A percentile compares a stretch with the other conserved stretches of the same genome.
Conservation (phyloP, 2,888 invertebrate genomes). For the Pristionchus maxplancki region DNA sequence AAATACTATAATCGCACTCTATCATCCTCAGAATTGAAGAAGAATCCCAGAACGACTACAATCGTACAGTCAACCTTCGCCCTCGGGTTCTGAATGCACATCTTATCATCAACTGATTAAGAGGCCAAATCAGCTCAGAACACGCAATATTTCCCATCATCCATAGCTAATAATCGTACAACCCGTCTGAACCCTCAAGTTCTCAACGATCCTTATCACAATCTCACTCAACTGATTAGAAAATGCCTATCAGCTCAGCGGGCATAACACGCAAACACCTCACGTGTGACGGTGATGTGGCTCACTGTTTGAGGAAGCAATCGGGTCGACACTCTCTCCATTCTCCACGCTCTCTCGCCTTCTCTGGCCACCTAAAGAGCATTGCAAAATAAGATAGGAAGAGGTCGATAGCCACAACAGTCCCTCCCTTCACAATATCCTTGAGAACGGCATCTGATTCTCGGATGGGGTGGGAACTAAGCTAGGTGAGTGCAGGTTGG, state of each 20-base stretch:
- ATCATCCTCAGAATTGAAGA: no score
- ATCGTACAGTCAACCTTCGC: no score
- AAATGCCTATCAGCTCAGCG: background rate
- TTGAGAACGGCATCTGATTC: background rate
- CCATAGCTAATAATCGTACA: background rate
- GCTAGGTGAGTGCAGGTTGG: background rate
- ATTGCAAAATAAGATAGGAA: background rate
- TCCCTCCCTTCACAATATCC: background rate
- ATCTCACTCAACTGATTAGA: conserved; percentile 10
- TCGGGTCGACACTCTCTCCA: background rate
- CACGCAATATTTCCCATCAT: no score
- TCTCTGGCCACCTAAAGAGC: background rate
- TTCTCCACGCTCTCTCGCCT: background rate
- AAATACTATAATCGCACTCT: no score
- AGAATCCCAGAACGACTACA: no score
- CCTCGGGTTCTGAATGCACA: no score
- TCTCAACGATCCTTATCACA: background rate
- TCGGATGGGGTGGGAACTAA: background rate
- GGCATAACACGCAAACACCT: conserved; percentile 14
- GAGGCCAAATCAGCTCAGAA: no score
- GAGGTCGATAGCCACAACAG: background rate
- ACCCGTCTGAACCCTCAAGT: background rate
- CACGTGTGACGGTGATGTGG: conserved; percentile 22
- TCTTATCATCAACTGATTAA: no score
- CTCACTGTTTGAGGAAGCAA: background rate